A percentile compares a stretch with the other conserved stretches of the same genome.
Conservation (phyloP, 2,797 vertebrate genomes). For the Crocodylus rhombifer region DNA sequence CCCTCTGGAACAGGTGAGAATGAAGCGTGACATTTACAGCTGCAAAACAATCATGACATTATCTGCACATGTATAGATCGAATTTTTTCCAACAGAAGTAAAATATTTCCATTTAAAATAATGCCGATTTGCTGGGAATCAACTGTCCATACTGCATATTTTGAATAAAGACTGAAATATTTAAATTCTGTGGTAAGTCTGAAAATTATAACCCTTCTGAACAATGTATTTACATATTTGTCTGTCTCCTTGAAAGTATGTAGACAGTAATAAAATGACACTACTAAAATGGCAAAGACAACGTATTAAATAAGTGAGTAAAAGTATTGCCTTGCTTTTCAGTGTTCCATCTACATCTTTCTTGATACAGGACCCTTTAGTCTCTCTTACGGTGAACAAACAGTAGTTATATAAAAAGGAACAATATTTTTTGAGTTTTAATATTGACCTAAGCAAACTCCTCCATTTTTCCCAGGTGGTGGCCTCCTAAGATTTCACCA, state of each 20-base stretch:
- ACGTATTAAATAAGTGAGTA: conserved; percentile 24
- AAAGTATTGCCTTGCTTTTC: conserved; percentile 13
- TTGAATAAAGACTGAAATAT: background rate
- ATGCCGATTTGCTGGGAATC: conserved; percentile 1
- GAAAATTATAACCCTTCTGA: background rate
- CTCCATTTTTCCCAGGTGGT: background rate
- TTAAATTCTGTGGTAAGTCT: background rate
- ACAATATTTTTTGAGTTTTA: conserved; percentile 17
- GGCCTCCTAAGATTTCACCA: background rate
- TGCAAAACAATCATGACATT: background rate
- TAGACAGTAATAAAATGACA: conserved; percentile 14
- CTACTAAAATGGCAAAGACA: conserved; percentile 45
- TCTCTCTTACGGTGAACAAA: conserved; percentile 27
- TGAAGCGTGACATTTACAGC: background rate
- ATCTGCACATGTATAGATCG: background rate
- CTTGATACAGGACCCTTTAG: conserved; percentile 40
- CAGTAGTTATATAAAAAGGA: conserved; percentile 40
- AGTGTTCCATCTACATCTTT: conserved; percentile 37
- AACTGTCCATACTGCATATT: background rate
- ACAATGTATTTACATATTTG: conserved; percentile 11
- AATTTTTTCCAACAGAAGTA: conserved; percentile 12
- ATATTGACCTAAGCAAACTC: conserved; percentile 11
- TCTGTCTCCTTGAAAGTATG: conserved; percentile 11
- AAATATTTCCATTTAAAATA: conserved; percentile 35
- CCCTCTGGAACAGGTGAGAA: conserved; percentile 4